Conservation (phyloP, 2,113 vertebrate species). For the Laticauda colubrina region DNA sequence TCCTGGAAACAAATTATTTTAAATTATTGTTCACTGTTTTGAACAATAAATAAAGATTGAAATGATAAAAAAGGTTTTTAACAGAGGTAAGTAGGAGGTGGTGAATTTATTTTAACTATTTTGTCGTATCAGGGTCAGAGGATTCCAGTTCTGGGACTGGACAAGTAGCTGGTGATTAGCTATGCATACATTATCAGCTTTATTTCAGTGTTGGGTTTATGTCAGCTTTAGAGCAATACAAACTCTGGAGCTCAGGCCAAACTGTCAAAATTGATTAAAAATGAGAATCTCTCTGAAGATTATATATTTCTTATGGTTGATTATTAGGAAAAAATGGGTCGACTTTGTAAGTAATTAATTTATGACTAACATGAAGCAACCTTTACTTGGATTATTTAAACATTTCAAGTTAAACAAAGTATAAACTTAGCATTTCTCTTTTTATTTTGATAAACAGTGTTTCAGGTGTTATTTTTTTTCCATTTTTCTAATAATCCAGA, state of each 20-base stretch:
- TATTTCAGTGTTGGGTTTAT: background rate
- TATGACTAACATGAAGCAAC: background rate
- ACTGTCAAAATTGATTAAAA: background rate
- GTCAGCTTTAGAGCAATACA: background rate
- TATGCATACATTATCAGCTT: background rate
- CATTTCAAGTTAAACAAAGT: constrained; percentile 8
- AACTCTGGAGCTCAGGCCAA: background rate
- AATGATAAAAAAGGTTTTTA: background rate
- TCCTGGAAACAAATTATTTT: background rate
- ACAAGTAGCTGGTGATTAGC: background rate
- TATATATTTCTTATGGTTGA: background rate
- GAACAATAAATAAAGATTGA: background rate
- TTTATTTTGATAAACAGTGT: background rate
- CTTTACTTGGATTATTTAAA: constrained; percentile 6
- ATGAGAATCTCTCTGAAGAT: background rate
- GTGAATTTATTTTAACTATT: background rate
- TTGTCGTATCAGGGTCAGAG: background rate
- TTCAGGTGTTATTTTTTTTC: background rate
- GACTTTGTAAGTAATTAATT: constrained; percentile 15
- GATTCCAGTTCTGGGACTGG: background rate
- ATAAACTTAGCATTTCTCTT: background rate
- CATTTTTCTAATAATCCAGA: background rate
- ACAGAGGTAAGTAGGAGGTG: background rate
- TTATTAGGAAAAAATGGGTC: background rate
- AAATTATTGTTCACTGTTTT: background rate